A percentile compares a stretch with the other conserved stretches of the same genome.
Evolutionary conservation across 2,113 vertebrate species (phyloP).

Genomic region (Centropus bengalensis): DNA sequence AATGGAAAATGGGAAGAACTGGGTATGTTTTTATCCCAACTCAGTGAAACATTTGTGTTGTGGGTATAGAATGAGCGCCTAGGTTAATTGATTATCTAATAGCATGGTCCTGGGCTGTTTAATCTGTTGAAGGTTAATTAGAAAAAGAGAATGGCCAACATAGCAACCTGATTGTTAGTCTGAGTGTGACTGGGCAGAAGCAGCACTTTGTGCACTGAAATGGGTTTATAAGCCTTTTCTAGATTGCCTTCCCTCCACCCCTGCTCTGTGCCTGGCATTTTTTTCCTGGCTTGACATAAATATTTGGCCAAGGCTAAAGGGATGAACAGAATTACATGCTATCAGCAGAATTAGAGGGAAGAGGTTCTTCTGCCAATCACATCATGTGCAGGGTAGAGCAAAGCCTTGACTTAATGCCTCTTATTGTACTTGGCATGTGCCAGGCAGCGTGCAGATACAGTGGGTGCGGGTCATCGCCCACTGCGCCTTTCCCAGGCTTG

Average conservation of each 20-base stretch:
- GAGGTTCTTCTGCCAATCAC: conserved; percentile 10
- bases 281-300: conserved; percentile 59
- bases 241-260: conserved; percentile 7
- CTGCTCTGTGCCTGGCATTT: conserved; percentile 48
- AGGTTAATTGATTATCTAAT: not conserved
- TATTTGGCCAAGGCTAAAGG: conserved; percentile 59
- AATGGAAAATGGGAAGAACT: too few relatives aligned
- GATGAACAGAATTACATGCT: conserved; percentile 40
- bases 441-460: conserved; percentile 33
- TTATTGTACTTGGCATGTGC: conserved; percentile 36
- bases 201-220: conserved; percentile 2
- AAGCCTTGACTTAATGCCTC: conserved; percentile 35
- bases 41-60: not conserved
- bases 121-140: conserved; percentile 33
- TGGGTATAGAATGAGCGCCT: not conserved
- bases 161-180: not conserved
- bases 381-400: not conserved
- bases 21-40: not conserved
- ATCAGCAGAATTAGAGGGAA: conserved; percentile 25
- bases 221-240: conserved; percentile 12
- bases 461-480: conserved; percentile 75
- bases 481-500: conserved; percentile 68
- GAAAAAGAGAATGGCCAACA: not conserved
- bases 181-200: not conserved
- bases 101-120: not conserved